Evolutionary conservation across 2,797 vertebrate genomes (phyloP), one percentile per base, ranked within the genome.

Genomic region (Pipistrellus pygmaeus): DNA sequence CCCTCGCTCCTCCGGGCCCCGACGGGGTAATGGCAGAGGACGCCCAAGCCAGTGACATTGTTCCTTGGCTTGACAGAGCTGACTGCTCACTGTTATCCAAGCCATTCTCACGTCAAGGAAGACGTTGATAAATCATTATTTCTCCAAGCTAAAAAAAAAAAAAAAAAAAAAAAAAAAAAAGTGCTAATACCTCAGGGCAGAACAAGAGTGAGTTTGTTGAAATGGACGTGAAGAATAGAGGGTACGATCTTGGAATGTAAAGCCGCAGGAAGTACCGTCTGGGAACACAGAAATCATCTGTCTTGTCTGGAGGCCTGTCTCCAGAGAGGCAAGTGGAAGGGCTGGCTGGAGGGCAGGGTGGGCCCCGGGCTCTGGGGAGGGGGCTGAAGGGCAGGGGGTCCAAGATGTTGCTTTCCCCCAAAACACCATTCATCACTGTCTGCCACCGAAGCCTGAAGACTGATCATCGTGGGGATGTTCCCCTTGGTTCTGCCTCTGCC

Each of bases 111-210:
- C 25, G 0, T 85, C 93, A 80, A 73, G 78, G 55, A 89, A 92
- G 91, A 94, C 1, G 0, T 9, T 81, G 92, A 94, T 91, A 96
- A 91, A 95, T 96, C 85, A 91, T 93, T 95, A 73, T 94, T 92
- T 92, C 71, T 93, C 84, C 84, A 92, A 87, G 82, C 90, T 73
- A 18, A 68, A 86, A 88, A 92, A 80, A 64, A 64, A n/a, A 60
- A 80, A 64, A 64, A n/a, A 60, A 60, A 60, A 18, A 68, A 86
- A 88, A 92, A 80, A 64, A 41, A 41, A 41, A 41, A 91, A 71
- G 68, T 27, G 68, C 48, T 94, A 84, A 89, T 89, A 93, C 94
- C 82, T 92, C 60, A 88, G 94, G 64, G 83, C 90, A 91, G 82
- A 90, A 95, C 20, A 35, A 92, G 75, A 87, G 72, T 77, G 76